phyloP scores from a whole-genome alignment of 2,797 vertebrate species.

The Hydrocynus forskahlii region DNA sequence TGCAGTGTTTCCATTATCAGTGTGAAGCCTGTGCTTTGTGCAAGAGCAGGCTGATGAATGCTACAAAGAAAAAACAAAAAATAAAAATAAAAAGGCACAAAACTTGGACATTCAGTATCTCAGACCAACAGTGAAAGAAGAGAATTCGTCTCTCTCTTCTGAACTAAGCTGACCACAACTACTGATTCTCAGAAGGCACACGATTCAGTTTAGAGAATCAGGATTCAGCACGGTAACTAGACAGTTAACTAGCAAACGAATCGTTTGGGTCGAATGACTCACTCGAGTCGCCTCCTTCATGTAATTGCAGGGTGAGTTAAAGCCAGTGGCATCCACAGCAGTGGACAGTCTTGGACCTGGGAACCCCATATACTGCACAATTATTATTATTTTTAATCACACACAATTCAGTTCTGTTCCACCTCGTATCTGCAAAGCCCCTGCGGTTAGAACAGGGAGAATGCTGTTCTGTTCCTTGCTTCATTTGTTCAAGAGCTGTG shows the following conservation, averaged over 20 bases:
- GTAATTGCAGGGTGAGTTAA: not conserved
- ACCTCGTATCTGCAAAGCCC: no score
- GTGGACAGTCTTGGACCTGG: not conserved
- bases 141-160: slow-evolving; percentile 1
- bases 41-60: slow-evolving; percentile 7
- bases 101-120: slow-evolving; percentile 37
- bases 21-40: slow-evolving; percentile 26
- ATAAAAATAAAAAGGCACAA: slow-evolving; percentile 23
- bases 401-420: no score
- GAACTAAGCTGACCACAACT: not conserved
- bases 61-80: slow-evolving; percentile 19
- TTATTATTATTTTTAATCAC: no score
- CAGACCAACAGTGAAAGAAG: slow-evolving; percentile 3
- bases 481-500: no score
- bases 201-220: not conserved
- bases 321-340: not conserved
- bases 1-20: slow-evolving; percentile 46
- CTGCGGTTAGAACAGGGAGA: no score
- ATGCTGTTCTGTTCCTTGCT: no score
- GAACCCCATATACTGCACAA: not conserved
- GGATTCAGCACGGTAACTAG: not conserved
- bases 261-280: not conserved
- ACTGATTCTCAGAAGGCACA: slow-evolving; percentile 29
- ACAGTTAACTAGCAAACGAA: not conserved
- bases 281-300: not conserved